Base-by-base conservation (phyloP, 2,888 invertebrate species). In the Stratiomys singularior region DNA sequence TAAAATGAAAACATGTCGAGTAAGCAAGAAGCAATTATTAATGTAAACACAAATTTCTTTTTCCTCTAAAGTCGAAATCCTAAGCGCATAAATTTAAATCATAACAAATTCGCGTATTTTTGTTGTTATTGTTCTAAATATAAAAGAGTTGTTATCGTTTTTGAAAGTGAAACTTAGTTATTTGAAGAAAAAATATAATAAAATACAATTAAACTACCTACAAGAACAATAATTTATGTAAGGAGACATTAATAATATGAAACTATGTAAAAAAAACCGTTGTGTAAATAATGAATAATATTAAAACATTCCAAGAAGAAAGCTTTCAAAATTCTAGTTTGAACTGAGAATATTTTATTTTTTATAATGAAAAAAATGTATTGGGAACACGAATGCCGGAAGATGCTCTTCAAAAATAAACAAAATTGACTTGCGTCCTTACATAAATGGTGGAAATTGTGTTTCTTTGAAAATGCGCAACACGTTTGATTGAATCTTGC, bases 231-330 rank as follows among this genome's bases (percentile, higher is more conserved):
- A 72, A 74, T 74, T 60, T 74, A 60, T 74, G 37, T 74, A 79
- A 74, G 58, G 66, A 76, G 63, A 80, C 27, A 79, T n/a, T n/a
- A n/a, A 71, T 72, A 67, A 79, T 77, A 80, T 81, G 80, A 81
- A 82, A 77, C 78, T 79, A 81, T 80, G 80, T 80, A 80, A 80
- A 79, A 80, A 79, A 79, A 80, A 79, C 83, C 85, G 84, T 85
- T 85, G 85, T 86, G 86, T 86, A 86, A 86, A 86, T 86, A 86
- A 86, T 85, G 85, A 85, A 84, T 85, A 82, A 84, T 84, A 84
- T 83, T 82, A 85, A 86, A 85, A 86, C 85, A 86, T 86, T 86
- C 85, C 85, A 85, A 78, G 79, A 80, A 44, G 37, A 44, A 15
- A 25, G 74, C 58, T 74, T 74, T 58, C 21, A 37, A 74, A 74